phyloP scores from a whole-genome alignment of 2,888 invertebrate species.

The Eupithecia dodoneata region DNA sequence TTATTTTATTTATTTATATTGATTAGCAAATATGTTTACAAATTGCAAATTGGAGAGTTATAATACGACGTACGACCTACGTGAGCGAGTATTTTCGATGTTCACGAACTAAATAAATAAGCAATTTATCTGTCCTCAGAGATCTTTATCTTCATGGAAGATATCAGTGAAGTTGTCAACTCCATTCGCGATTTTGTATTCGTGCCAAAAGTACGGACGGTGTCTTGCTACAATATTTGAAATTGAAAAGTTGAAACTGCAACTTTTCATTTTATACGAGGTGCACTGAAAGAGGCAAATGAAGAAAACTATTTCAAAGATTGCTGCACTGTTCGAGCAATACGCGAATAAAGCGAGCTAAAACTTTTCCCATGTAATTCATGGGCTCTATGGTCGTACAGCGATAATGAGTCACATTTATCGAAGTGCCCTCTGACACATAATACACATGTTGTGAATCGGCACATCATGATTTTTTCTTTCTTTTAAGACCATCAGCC shows the following conservation, averaged over 20 bases:
- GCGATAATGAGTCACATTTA: slow-evolving; percentile 39
- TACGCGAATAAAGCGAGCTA: not conserved
- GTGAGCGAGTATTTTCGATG: not conserved
- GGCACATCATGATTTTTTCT: not conserved
- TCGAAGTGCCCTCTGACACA: slow-evolving; percentile 24
- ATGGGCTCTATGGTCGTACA: slow-evolving; percentile 20
- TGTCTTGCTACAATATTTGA: not conserved
- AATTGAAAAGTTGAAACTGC: slow-evolving; percentile 3
- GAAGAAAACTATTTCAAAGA: not conserved
- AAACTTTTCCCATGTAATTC: not conserved
- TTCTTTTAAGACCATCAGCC: not conserved
- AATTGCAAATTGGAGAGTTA: not conserved
- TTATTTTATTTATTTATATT: not conserved
- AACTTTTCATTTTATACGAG: not conserved
- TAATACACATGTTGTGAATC: not conserved
- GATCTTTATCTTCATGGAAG: not conserved
- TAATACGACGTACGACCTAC: not conserved
- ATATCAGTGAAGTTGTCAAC: slow-evolving; percentile 1
- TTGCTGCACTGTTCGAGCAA: not conserved
- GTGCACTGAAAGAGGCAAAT: not conserved
- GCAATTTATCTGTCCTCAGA: not conserved
- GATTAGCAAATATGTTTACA: not conserved
- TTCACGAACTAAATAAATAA: not conserved
- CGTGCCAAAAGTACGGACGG: slow-evolving; percentile 7
- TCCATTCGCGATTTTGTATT: slow-evolving; percentile 2